Percentiles rank a stretch among this genome's conserved stretches.
These are phyloP conservation scores for Melolontha melolontha DNA, from an alignment of 2,888 invertebrate species.

Conservation along the genomic window DNA sequence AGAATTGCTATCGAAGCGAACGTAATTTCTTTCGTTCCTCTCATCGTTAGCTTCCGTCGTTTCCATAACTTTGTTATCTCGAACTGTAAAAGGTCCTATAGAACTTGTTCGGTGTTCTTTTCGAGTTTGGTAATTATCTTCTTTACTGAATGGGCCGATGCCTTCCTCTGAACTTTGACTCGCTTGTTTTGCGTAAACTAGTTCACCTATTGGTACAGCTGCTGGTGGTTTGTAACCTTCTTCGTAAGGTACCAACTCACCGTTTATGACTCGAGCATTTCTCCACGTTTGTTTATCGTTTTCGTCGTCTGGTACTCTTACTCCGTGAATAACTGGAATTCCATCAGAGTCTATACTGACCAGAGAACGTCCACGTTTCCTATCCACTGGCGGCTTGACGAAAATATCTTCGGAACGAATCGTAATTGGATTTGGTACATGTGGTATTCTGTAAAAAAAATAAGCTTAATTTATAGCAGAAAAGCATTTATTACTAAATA, in stretches of 20 bases:
- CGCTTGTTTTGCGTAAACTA: conserved; percentile 65
- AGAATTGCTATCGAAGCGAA: conserved; percentile 53
- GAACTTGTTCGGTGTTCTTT: conserved; percentile 64
- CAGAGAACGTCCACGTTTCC: conserved; percentile 74
- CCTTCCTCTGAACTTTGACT: conserved; percentile 39
- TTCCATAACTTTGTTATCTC: conserved; percentile 65
- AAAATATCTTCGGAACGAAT: conserved; percentile 76
- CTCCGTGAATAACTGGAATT: conserved; percentile 84
- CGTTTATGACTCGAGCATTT: conserved; percentile 89
- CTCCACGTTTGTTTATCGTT: conserved; percentile 84
- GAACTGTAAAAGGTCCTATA: conserved; percentile 72
- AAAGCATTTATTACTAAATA: too few species aligned
- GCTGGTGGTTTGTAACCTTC: conserved; percentile 76
- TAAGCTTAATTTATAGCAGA: too few species aligned
- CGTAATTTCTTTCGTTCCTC: conserved; percentile 50
- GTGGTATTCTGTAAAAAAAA: conserved; percentile 59
- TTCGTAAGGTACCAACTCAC: conserved; percentile 81
- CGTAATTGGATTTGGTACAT: conserved; percentile 77
- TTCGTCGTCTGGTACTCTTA: conserved; percentile 86
- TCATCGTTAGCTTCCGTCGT: conserved; percentile 48
- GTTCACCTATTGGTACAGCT: conserved; percentile 71
- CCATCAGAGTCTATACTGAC: conserved; percentile 77
- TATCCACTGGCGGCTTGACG: conserved; percentile 57
- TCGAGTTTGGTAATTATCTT: conserved; percentile 69
- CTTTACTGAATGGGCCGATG: conserved; percentile 70